Evolutionary conservation across 1,140 invertebrate species (phyloP).

Genomic region (Apis laboriosa): DNA sequence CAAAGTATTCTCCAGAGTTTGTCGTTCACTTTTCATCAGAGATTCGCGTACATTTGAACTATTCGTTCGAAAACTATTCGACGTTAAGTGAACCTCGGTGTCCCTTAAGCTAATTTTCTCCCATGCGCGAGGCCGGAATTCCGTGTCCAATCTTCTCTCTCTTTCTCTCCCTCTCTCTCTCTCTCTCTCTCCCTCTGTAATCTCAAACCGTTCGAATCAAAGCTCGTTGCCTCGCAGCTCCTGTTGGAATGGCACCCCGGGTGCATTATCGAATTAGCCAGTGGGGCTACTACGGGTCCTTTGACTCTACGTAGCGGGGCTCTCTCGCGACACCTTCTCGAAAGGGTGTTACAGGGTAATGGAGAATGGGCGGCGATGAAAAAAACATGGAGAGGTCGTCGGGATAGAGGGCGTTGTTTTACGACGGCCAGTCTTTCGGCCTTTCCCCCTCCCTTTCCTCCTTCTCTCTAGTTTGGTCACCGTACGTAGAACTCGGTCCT

Average conservation of each 20-base stretch:
- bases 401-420: slow-evolving; percentile 53
- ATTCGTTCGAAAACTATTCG: no score
- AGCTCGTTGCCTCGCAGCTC: slow-evolving; percentile 38
- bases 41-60: no score
- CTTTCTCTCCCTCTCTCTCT: no score
- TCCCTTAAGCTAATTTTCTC: slow-evolving; percentile 9
- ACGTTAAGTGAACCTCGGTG: no score
- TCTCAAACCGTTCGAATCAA: slow-evolving; percentile 64
- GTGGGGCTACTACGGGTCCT: slow-evolving; percentile 46
- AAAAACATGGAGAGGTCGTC: slow-evolving; percentile 41
- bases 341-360: slow-evolving; percentile 27
- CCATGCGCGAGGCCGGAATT: slow-evolving; percentile 57
- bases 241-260: neutral
- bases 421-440: slow-evolving; percentile 38
- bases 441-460: neutral
- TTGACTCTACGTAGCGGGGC: slow-evolving; percentile 20
- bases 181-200: slow-evolving; percentile 1
- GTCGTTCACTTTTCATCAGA: no score
- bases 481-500: neutral
- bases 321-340: slow-evolving; percentile 3
- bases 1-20: no score
- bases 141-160: slow-evolving; percentile 62
- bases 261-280: slow-evolving; percentile 67
- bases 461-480: slow-evolving; percentile 25
- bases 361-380: neutral